These are phyloP conservation scores for Meliscaeva auricollis DNA, from an alignment of 2,888 invertebrate genomes.

Conservation along the genomic window DNA sequence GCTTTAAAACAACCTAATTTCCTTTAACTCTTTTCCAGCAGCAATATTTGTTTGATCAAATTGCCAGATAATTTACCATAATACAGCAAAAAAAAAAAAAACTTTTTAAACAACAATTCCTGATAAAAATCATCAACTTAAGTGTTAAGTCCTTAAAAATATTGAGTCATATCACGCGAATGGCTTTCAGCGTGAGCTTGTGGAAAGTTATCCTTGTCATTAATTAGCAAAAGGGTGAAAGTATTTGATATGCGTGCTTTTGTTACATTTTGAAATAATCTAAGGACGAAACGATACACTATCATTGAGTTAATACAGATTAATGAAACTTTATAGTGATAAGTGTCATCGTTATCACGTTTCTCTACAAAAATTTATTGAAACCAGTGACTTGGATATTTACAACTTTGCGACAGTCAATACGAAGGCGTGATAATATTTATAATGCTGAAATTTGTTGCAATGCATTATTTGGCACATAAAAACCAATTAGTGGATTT, in stretches of 20 bases:
- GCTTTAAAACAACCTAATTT: no score
- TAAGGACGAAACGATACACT: background rate
- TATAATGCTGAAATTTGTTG: background rate
- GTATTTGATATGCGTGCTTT: constrained; percentile 23
- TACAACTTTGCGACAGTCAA: constrained; percentile 16
- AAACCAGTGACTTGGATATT: constrained; percentile 22
- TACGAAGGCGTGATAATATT: constrained; percentile 5
- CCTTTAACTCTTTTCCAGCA: background rate
- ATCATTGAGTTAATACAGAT: constrained; percentile 15
- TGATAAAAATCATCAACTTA: constrained; percentile 22
- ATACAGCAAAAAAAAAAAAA: background rate
- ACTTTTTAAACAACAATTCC: constrained; percentile 20
- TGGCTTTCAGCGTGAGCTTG: background rate
- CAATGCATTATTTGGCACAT: background rate
- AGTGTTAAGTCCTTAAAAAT: constrained; percentile 8
- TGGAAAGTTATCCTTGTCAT: constrained; percentile 1
- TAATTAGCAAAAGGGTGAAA: constrained; percentile 37
- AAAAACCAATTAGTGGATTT: background rate
- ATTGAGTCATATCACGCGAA: constrained; percentile 18
- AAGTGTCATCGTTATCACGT: background rate
- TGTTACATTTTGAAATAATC: constrained; percentile 15
- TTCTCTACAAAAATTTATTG: constrained; percentile 7
- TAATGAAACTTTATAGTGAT: constrained; percentile 15
- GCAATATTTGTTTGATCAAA: constrained; percentile 5
- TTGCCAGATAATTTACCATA: background rate